Base-by-base conservation (phyloP, 2,113 vertebrate genomes). In the Mus pahari region DNA sequence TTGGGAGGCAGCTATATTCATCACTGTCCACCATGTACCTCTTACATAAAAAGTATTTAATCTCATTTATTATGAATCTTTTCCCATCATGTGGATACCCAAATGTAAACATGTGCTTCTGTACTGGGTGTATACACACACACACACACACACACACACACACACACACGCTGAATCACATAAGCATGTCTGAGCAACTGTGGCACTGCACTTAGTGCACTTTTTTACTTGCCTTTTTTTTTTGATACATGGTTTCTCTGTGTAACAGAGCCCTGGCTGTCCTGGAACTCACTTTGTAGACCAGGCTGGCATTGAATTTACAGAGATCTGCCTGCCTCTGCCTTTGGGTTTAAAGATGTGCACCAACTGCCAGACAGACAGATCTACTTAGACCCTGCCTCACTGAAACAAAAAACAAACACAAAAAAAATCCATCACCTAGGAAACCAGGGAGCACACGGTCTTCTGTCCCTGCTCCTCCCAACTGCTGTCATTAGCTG, bases 401-500 rank as follows among this genome's bases (percentile, higher is more conserved):
- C 45, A 33, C 16, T 20, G 19, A 81, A 81, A 36, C 31, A 55
- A 81, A 78, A 79, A 19, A 20, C 77, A 31, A 66, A 31, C 31
- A 55, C 77, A 8, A 79, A 55, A 55, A 53, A 31, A 4, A 2
- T 50, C 48, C 16, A 20, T 81, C 19, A 22, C 4, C 9, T n/a
- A 71, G 73, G 62, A 95, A 94, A 77, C 22, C 62, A 91, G 9
- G 42, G 82, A 91, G 20, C 36, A 62, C 48, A 87, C n/a, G 26
- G 48, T 53, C 73, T 24, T n/a, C 75, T 92, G 28, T 81, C 64
- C 16, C 33, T 68, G 45, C 4, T 48, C 74, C 71, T 28, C 91
- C 22, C 7, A 8, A 74, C 39, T 89, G 26, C 33, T 48, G 6
- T 92, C 14, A 50, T 48, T 81, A 58, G 20, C 64, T 19, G 31